These are phyloP conservation scores for Solenopsis invicta DNA, from an alignment of 1,140 invertebrate genomes.

Conservation along the genomic window DNA sequence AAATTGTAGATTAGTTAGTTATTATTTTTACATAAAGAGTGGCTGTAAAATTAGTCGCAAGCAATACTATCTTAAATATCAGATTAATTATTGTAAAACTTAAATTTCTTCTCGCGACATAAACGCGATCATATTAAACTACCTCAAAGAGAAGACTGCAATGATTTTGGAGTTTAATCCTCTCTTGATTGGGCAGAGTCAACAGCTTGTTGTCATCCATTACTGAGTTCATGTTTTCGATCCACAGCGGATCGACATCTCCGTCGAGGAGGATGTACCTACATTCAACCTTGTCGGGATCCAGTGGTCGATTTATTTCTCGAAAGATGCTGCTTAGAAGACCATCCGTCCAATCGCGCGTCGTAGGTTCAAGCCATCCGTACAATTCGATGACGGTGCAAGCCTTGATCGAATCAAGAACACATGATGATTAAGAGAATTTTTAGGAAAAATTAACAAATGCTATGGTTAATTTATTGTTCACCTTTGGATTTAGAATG, in stretches of 20 bases:
- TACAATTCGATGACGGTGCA: constrained; percentile 96
- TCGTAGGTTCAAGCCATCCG: constrained; percentile 94
- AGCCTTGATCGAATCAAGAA: constrained; percentile 87
- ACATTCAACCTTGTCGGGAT: constrained; percentile 90
- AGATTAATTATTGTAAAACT: neutral
- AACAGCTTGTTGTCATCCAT: constrained; percentile 98
- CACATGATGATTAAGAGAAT: neutral
- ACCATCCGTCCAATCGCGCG: constrained; percentile 97
- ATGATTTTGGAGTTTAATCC: constrained; percentile 93
- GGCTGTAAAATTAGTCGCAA: neutral
- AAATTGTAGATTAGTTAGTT: neutral
- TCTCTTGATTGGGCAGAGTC: constrained; percentile 96
- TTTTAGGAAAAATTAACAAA: neutral
- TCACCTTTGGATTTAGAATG: constrained; percentile 93
- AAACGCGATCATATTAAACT: constrained; percentile 4
- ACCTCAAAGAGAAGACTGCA: constrained; percentile 96
- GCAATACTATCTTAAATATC: neutral
- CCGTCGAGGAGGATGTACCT: constrained; percentile 97
- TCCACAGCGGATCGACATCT: constrained; percentile 97
- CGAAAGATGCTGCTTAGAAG: constrained; percentile 96
- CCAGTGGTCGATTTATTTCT: constrained; percentile 93
- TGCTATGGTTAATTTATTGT: constrained; percentile 26
- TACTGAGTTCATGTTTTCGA: constrained; percentile 98
- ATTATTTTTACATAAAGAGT: neutral
- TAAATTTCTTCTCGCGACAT: neutral